These are phyloP conservation scores for Sialia sialis DNA, from an alignment of 2,113 vertebrate species.

Conservation along the genomic window DNA sequence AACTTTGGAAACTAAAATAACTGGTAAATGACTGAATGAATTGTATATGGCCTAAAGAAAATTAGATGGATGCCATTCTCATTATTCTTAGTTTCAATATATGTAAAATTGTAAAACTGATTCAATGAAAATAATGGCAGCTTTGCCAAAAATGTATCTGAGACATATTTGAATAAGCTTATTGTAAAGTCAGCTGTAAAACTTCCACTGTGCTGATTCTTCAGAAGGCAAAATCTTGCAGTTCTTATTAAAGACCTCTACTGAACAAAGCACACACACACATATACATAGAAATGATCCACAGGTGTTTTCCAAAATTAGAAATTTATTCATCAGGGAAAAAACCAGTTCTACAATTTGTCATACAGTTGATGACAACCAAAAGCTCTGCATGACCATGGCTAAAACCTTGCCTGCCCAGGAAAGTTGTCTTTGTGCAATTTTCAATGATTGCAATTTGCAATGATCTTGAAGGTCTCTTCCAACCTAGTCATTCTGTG, in stretches of 20 bases:
- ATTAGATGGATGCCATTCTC: background rate
- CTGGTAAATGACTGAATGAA: background rate
- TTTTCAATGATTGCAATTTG: no score
- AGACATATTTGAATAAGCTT: background rate
- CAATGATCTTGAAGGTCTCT: no score
- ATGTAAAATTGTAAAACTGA: background rate
- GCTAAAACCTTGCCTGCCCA: background rate
- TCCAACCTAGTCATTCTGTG: no score
- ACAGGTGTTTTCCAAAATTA: background rate
- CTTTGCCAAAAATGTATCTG: background rate
- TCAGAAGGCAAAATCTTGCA: background rate
- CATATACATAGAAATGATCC: background rate
- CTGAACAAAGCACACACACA: background rate
- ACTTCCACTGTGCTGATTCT: background rate
- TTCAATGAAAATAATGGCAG: background rate
- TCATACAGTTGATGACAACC: background rate
- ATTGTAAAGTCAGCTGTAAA: background rate
- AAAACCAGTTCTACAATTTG: background rate
- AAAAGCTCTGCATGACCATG: background rate
- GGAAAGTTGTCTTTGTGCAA: background rate
- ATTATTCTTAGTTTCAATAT: background rate
- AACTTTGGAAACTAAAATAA: background rate
- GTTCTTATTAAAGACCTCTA: background rate
- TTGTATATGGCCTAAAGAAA: background rate
- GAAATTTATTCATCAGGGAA: background rate